Percentiles rank a stretch among this genome's conserved stretches.
Conservation (phyloP, 2,797 vertebrate genomes). For the Notolabrus celidotus region DNA sequence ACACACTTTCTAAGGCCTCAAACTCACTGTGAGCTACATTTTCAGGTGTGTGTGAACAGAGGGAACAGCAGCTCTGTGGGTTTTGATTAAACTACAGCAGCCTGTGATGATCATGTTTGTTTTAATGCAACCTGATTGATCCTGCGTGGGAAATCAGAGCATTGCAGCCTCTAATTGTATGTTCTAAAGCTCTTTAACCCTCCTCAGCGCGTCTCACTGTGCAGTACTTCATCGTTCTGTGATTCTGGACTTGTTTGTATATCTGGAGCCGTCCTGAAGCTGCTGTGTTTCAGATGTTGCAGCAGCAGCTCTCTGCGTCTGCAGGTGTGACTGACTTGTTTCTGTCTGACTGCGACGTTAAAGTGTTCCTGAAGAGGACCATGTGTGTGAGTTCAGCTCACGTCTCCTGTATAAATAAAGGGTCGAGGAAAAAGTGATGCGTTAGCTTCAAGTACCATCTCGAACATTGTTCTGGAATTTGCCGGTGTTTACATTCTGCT, state of each 20-base stretch:
- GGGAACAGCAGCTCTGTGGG: not conserved
- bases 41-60: too few species aligned
- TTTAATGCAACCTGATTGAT: too few species aligned
- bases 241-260: too few species aligned
- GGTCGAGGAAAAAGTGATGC: slow-evolving; percentile 34
- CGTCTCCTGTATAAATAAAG: slow-evolving; percentile 51
- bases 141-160: too few species aligned
- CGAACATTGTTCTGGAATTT: slow-evolving; percentile 67
- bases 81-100: not conserved
- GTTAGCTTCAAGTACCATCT: slow-evolving; percentile 42
- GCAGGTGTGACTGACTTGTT: slow-evolving; percentile 15
- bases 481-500: slow-evolving; percentile 67
- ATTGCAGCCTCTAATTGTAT: too few species aligned
- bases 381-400: slow-evolving; percentile 16
- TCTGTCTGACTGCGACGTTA: not conserved
- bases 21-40: too few species aligned
- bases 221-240: too few species aligned
- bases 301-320: too few species aligned
- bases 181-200: too few species aligned
- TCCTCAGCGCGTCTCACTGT: too few species aligned
- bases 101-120: not conserved
- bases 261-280: not conserved
- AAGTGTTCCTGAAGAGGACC: slow-evolving; percentile 31
- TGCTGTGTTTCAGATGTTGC: slow-evolving; percentile 9
- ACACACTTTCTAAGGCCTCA: too few species aligned